phyloP scores from a whole-genome alignment of 2,797 vertebrate species.

The Chromis chromis region DNA sequence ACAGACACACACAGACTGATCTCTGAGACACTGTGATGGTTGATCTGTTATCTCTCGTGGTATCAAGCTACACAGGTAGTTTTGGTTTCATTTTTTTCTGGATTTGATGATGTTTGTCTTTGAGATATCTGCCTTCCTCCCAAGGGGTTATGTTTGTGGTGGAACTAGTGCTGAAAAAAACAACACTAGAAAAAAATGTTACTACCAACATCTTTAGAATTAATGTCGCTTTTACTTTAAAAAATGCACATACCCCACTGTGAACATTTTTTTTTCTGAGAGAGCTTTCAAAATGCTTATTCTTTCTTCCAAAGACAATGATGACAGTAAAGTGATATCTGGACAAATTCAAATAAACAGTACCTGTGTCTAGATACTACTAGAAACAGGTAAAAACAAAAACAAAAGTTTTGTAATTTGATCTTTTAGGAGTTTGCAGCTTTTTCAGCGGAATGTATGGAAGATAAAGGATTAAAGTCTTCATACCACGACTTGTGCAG shows the following conservation, averaged over 20 bases:
- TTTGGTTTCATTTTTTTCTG: slow-evolving; percentile 24
- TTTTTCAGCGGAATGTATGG: not conserved
- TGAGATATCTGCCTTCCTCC: slow-evolving; percentile 6
- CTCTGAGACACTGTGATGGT: not conserved
- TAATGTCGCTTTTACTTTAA: not conserved
- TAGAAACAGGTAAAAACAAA: not conserved
- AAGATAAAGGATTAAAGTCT: not conserved
- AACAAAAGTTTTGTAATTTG: not conserved
- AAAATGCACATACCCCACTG: not conserved
- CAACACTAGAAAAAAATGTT: not conserved
- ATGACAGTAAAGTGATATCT: not conserved
- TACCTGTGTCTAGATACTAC: not conserved
- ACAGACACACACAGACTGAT: slow-evolving; percentile 1
- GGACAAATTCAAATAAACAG: not conserved
- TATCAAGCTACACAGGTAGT: not conserved
- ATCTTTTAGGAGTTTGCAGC: not conserved
- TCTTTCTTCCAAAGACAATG: not conserved
- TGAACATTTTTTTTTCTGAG: not conserved
- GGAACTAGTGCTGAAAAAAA: not conserved
- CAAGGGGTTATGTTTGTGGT: not conserved
- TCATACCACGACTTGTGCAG: not conserved
- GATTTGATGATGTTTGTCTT: slow-evolving; percentile 5
- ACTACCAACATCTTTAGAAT: not conserved
- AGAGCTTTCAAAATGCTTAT: not conserved
- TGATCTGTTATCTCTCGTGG: not conserved